Evolutionary conservation across 2,888 invertebrate genomes (phyloP), one percentile per base, ranked within the genome.

Genomic region (Euspilapteryx auroguttella): DNA sequence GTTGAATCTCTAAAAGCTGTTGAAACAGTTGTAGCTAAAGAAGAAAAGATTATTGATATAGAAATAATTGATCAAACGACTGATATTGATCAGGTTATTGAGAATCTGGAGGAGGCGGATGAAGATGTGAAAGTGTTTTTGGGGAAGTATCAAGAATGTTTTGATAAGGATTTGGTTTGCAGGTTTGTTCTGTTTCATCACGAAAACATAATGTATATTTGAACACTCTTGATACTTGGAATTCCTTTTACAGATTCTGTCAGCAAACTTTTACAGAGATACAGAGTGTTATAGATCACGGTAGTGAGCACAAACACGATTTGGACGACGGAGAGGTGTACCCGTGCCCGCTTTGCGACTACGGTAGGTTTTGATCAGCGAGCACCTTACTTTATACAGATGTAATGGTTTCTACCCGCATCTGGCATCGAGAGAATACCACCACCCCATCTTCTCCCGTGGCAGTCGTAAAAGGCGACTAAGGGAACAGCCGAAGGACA

Each of bases 31-130:
- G 41, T 57, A 27, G 49, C 51, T 12, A 46, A 41, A 11, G 40
- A 53, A 4, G 47, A 46, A 2, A 51, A 49, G 39, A 68, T 63
- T 0, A 71, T 69, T 37, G 73, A 71, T 22, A 55, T 73, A 1
- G 69, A 73, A 35, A 57, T 73, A 8, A 43, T 68, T 21, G 68
- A 71, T 30, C 49, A 52, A 20, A 55, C 52, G 28, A 47, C 51
- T 10, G 66, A 64, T 32, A 53, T 61, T 29, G 64, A 69, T 32
- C 56, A 59, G 32, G 39, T 57, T 20, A 56, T 71, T 33, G 66
- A 71, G 23, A 61, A 69, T 47, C 49, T 75, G 32, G 75, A 73
- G 4, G 68, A 71, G 9, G 63, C 62, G 2, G 71, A 75, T 42
- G 75, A 75, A 24, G 56, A 64, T 1, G 58, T 75, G 0, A 66